Percentiles rank a stretch among this genome's conserved stretches.
Evolutionary conservation across 2,888 invertebrate species (phyloP).

Genomic region (Orthosia incerta): DNA sequence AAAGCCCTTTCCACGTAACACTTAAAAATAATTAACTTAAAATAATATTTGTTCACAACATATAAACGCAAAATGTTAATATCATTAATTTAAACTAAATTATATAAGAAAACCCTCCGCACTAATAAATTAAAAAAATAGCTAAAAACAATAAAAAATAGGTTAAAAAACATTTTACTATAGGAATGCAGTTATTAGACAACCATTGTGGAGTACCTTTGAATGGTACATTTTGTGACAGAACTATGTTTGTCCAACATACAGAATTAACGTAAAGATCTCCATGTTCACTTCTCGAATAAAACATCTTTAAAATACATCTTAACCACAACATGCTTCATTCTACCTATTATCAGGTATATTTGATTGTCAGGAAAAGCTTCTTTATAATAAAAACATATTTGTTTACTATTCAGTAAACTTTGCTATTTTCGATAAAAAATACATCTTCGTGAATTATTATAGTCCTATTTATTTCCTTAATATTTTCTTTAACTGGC

Average conservation of each 20-base stretch:
- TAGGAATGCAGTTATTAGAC: constrained; percentile 70
- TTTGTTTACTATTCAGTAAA: constrained; percentile 31
- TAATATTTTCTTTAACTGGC: constrained; percentile 10
- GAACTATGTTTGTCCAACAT: constrained; percentile 18
- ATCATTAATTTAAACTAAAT: constrained; percentile 35
- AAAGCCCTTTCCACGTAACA: constrained; percentile 53
- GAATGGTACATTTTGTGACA: constrained; percentile 33
- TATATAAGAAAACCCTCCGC: constrained; percentile 38
- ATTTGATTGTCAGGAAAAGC: constrained; percentile 29
- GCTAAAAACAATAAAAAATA: constrained; percentile 57
- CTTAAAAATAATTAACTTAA: constrained; percentile 63
- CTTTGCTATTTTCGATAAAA: constrained; percentile 27
- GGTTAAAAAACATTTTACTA: constrained; percentile 50
- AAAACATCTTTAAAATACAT: constrained; percentile 14
- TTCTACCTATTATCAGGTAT: constrained; percentile 1
- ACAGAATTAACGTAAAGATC: constrained; percentile 7
- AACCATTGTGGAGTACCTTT: constrained; percentile 55
- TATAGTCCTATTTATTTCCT: constrained; percentile 31
- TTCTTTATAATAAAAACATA: constrained; percentile 31
- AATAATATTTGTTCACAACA: constrained; percentile 62
- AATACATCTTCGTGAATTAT: constrained; percentile 35
- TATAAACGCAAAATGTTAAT: constrained; percentile 46
- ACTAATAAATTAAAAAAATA: constrained; percentile 67
- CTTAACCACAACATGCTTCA: constrained; percentile 1
- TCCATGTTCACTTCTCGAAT: background rate